Base-by-base conservation (phyloP, 2,113 vertebrate species). In the Eudyptes chrysolophus region DNA sequence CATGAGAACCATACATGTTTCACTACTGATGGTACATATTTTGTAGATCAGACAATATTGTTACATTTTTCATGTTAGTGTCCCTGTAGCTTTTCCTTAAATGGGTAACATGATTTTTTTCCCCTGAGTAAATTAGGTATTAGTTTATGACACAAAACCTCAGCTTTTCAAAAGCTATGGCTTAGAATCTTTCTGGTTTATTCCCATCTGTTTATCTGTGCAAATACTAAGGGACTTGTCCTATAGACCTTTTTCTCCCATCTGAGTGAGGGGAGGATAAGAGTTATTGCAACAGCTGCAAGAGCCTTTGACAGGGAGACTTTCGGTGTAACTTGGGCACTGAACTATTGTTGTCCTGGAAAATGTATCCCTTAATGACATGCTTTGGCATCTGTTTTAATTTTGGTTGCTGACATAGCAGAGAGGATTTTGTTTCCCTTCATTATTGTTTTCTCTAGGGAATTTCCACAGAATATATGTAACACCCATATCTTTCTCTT, bases 341-440 rank as follows among this genome's bases (percentile, higher is more conserved):
- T 68, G 72, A 94, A 84, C 79, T 90, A 78, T 54, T 55, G 24
- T 34, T 54, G 22, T 48, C 89, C 92, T 87, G 57, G 75, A 94
- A 92, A 89, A 87, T 52, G 20, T 78, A 26, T 92, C 79, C 61
- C 51, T 86, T 94, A 97, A 93, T 40, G n/a, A 87, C 36, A 77
- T 64, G 27, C 60, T 78, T 92, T 86, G 80, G 88, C 90, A 94
- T 91, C 79, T 92, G 90, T 90, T 97, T 96, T 94, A 94, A 89
- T 94, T 96, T 96, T 68, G 64, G 46, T 90, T 96, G 88, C 92
- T 95, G 92, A 89, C 65, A 90, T 55, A 81, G 86, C 86, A 95
- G 83, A 87, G 38, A 58, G 38, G 21, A 89, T 86, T 92, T 80
- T 80, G 57, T 88, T 95, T 90, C 38, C 64, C 48, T 78, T 87